Base-by-base conservation (phyloP, 1,140 invertebrate genomes). In the Drosophila parabipectinata region DNA sequence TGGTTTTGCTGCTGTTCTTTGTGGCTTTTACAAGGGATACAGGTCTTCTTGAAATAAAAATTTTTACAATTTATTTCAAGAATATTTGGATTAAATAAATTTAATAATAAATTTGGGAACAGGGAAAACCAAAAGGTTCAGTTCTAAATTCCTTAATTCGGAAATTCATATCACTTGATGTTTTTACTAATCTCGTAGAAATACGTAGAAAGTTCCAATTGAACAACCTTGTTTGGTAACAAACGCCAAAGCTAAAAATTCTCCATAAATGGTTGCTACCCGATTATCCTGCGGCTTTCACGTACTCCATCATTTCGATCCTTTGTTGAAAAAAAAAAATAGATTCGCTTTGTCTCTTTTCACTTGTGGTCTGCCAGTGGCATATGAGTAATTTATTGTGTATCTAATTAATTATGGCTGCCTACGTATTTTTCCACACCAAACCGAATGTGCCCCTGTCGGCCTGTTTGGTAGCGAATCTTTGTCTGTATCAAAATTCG, bases 321-420 rank as follows among this genome's bases (percentile, higher is more conserved):
- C 50, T 37, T 24, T 10, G 51, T 26, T 24, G 47, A 69, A 56
- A 69, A 18, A 18, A 15, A 18, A 69, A 57, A 68, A 50, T 24
- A 14, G 21, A 69, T 30, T 50, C 52, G 66, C 30, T 69, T 68
- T 69, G 32, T 55, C 44, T 41, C 48, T 54, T 69, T 66, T 50
- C 60, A 55, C 30, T 77, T 81, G 76, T 60, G 67, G 63, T 39
- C 68, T 78, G 79, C 45, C 79, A 37, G 59, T 77, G 78, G 73
- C 78, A 48, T 73, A 60, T 78, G 79, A 82, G 78, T 81, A 77
- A 81, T 81, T 81, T 82, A 81, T 81, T 67, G 74, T 60, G 79
- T 73, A 82, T 81, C 68, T 81, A 81, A 81, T 81, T 81, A 81
- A 82, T 82, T 81, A 82, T 56, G 72, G 79, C 78, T 78, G 67